Evolutionary conservation across 1,140 invertebrate species (phyloP).

Genomic region (Leptopilina clavipes): DNA sequence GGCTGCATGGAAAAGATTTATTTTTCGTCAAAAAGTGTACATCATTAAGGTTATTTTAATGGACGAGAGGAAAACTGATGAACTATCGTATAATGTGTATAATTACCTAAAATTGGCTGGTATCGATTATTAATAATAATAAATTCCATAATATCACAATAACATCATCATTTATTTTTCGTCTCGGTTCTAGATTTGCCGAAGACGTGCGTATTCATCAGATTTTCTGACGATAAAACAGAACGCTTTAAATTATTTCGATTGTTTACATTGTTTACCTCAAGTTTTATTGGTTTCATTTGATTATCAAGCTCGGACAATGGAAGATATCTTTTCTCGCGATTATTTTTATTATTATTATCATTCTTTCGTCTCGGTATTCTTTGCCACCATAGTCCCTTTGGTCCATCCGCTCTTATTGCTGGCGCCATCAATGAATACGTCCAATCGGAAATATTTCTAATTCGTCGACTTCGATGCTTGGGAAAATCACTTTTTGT

Average conservation of each 20-base stretch:
- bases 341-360: too few species aligned
- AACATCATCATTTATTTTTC: conserved; percentile 68
- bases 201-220: conserved; percentile 37
- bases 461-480: conserved; percentile 69
- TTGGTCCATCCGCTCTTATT: conserved; percentile 51
- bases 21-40: conserved; percentile 71
- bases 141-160: conserved; percentile 75
- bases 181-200: background rate
- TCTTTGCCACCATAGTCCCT: conserved; percentile 57
- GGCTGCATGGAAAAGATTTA: conserved; percentile 71
- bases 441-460: conserved; percentile 54
- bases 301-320: conserved; percentile 70
- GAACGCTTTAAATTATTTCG: conserved; percentile 71
- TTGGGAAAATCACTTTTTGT: conserved; percentile 62
- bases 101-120: conserved; percentile 72
- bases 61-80: conserved; percentile 70
- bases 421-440: background rate
- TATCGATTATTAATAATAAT: conserved; percentile 72
- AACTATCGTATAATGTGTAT: conserved; percentile 72
- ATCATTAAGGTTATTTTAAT: conserved; percentile 67
- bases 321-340: conserved; percentile 66
- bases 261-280: conserved; percentile 68
- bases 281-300: conserved; percentile 62
- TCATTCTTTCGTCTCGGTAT: conserved; percentile 55
- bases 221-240: conserved; percentile 60